Conservation (phyloP, 2,797 vertebrate species). For the Diceros bicornis region DNA sequence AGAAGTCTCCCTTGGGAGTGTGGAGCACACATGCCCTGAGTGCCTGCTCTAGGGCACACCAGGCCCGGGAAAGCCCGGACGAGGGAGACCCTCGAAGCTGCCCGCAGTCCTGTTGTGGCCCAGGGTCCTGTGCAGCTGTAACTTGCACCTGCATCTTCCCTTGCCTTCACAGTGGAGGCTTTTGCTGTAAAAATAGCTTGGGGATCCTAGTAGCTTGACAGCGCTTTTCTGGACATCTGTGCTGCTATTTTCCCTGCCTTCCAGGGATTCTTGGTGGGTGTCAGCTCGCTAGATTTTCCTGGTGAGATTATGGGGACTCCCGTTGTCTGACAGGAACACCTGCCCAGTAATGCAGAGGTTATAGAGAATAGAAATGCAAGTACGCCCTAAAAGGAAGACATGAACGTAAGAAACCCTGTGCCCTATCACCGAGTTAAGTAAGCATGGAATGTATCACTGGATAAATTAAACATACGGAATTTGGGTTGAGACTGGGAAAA, state of each 20-base stretch:
- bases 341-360: neutral
- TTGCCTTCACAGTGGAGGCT: neutral
- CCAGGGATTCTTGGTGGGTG: constrained; percentile 24
- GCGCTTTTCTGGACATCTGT: constrained; percentile 61
- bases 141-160: neutral
- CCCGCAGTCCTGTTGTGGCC: neutral
- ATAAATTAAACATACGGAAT: neutral
- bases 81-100: neutral
- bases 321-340: neutral
- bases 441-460: neutral
- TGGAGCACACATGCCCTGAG: neutral
- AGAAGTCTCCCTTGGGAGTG: neutral
- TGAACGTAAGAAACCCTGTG: neutral
- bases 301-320: neutral
- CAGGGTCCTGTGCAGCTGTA: neutral
- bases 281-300: neutral
- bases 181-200: constrained; percentile 23
- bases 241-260: constrained; percentile 1
- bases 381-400: neutral
- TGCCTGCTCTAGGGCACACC: rapidly evolving
- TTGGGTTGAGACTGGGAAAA: neutral
- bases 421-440: neutral
- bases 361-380: neutral
- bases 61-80: neutral
- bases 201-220: neutral